Base-by-base conservation (phyloP, 2,888 invertebrate genomes). In the Pseudococcus viburni region DNA sequence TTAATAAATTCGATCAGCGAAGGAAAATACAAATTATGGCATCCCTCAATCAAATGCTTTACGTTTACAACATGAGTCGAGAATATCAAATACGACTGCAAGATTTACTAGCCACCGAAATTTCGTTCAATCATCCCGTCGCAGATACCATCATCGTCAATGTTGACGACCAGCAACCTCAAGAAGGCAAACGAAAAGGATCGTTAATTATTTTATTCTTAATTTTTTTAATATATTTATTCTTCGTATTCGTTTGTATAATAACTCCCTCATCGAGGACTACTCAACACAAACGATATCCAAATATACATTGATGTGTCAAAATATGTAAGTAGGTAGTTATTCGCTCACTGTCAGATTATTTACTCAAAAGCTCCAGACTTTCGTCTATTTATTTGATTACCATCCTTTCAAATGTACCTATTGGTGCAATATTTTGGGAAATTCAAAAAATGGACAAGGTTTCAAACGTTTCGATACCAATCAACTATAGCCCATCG, bases 21-120 rank as follows among this genome's bases (percentile, higher is more conserved):
- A 83, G 46, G 19, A 46, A 83, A 83, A 83, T 83, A 5, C 33
- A 46, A 83, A 83, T 83, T 9, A 83, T 83, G 80, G 80, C 80
- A 6, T 83, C 80, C 3, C 80, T 83, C n/a, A 46, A 17, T 46
- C 80, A 46, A 46, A 83, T 83, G 80, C 80, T 83, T 0, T 46
- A 83, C 46, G 46, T 46, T 8, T 83, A 83, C 46, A 83, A 83
- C 5, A 19, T 83, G 0, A 46, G 46, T 83, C 80, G 22, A 46
- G 22, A 83, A 46, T 46, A 83, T 26, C 80, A 83, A 42, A 46
- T n/a, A 0, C 46, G 7, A 15, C 26, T 83, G 8, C 80, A 83
- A 46, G 80, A 83, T 19, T 83, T 42, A 9, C 46, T 83, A n/a
- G 46, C 46, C 19, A 19, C 42, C 0, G 80, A 80, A 42, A 80